Conservation (phyloP, 2,113 vertebrate genomes). For the Strix uralensis region DNA sequence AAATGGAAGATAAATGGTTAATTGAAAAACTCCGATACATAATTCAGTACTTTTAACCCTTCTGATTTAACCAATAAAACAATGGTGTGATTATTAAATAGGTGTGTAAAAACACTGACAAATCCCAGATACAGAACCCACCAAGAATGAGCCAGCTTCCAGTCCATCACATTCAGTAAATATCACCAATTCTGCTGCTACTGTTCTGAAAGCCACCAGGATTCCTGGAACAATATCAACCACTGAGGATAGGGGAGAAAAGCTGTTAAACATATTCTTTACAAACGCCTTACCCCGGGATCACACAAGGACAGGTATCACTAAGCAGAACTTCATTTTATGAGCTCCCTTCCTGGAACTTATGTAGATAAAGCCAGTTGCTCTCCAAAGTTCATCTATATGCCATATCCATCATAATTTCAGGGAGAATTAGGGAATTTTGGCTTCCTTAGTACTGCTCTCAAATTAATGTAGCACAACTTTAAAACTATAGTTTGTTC, state of each 20-base stretch:
- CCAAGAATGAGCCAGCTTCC: not conserved
- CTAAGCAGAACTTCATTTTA: not conserved
- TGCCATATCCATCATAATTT: not conserved
- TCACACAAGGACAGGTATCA: not conserved
- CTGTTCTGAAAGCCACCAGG: not conserved
- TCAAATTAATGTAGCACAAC: not conserved
- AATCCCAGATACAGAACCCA: not conserved
- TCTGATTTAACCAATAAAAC: not conserved
- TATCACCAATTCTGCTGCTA: not conserved
- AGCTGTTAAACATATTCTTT: not conserved
- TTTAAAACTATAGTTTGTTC: not conserved
- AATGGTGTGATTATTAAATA: not conserved
- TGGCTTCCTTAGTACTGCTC: not conserved
- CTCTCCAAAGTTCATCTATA: not conserved
- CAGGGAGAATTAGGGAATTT: not conserved
- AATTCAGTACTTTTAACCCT: not conserved
- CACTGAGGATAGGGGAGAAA: not conserved
- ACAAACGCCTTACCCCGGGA: not conserved
- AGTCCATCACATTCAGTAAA: not conserved
- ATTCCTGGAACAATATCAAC: not conserved
- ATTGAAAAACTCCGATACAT: not conserved
- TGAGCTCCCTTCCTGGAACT: not conserved
- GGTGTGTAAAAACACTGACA: not conserved
- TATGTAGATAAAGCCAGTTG: fast-evolving
- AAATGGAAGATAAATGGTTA: not conserved